Percentiles rank a stretch among this genome's conserved stretches.
These are phyloP conservation scores for Neria commutata DNA, from an alignment of 2,888 invertebrate genomes.

Conservation along the genomic window DNA sequence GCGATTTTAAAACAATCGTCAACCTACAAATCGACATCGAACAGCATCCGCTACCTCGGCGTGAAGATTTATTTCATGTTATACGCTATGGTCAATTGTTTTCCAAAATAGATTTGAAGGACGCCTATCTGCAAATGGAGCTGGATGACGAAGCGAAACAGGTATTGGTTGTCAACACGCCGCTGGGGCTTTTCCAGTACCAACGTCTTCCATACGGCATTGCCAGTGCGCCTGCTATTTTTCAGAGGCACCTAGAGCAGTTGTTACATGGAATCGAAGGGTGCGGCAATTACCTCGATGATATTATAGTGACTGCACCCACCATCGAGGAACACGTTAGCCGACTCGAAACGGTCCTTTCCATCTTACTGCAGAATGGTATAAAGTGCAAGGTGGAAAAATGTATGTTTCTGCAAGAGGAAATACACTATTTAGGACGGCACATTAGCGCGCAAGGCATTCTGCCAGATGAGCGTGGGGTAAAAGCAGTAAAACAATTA, in stretches of 20 bases:
- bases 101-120: constrained; percentile 39
- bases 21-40: constrained; percentile 40
- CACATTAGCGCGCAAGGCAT: constrained; percentile 30
- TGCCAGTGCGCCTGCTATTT: constrained; percentile 46
- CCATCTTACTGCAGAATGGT: constrained; percentile 32
- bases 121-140: constrained; percentile 51
- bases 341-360: constrained; percentile 34
- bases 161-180: constrained; percentile 49
- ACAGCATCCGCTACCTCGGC: too few species aligned
- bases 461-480: constrained; percentile 37
- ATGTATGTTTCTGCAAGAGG: constrained; percentile 46
- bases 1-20: too few species aligned
- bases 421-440: constrained; percentile 44
- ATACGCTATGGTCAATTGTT: constrained; percentile 33
- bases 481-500: constrained; percentile 42
- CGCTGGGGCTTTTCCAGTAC: constrained; percentile 48
- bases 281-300: constrained; percentile 47
- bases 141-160: constrained; percentile 39
- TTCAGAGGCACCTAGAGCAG: constrained; percentile 50
- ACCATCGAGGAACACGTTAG: constrained; percentile 35
- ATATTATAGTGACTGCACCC: constrained; percentile 41
- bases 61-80: constrained; percentile 35
- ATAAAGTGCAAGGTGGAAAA: constrained; percentile 41
- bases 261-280: constrained; percentile 41
- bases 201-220: constrained; percentile 53